Evolutionary conservation across 1,140 invertebrate genomes (phyloP), one percentile per base, ranked within the genome.

Genomic region (Drosophila lacteicornis): DNA sequence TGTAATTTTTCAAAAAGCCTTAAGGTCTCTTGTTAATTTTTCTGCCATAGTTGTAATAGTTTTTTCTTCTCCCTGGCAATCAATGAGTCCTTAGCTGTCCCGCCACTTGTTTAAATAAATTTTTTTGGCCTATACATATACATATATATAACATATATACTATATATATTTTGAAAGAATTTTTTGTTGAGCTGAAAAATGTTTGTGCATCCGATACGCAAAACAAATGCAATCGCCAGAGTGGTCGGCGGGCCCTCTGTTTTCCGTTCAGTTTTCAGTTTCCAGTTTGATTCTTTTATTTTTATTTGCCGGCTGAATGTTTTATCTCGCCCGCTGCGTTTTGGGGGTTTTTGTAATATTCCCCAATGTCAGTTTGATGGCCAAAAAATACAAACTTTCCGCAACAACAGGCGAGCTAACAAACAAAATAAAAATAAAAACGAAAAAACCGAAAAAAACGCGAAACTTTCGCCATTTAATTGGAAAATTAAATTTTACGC

Each of bases 401-500:
- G 38, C 58, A 70, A 58, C 63, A 77, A 60, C 55, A 33, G 19
- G 50, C 25, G 42, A 19, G 50, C 50, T 12, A 13, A 7, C 2
- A 43, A 60, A 27, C 59, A 55, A 68, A 38, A 42, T 19, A 17
- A 42, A 68, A 47, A 47, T 19, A 56, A 19, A 13, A 11, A 25
- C 30, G 19, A n/a, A 2, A 33, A 65, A 17, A 30, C 17, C 11
- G 3, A 30, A 7, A 50, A 50, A 60, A 69, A 19, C 19, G 36
- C 8, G 22, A 62, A 79, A 43, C 50, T 77, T 86, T 75, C 68
- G 61, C 74, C 69, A 84, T 87, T 88, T 87, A 87, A 87, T 87
- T 87, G 84, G 84, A 87, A 87, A 87, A 87, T 87, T 84, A 87
- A 87, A 87, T 87, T 88, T 84, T 65, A 78, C 77, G 73, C 77